Percentiles rank a stretch among this genome's conserved stretches.
phyloP scores from a whole-genome alignment of 2,888 invertebrate genomes.

The Autographa pulchrina region DNA sequence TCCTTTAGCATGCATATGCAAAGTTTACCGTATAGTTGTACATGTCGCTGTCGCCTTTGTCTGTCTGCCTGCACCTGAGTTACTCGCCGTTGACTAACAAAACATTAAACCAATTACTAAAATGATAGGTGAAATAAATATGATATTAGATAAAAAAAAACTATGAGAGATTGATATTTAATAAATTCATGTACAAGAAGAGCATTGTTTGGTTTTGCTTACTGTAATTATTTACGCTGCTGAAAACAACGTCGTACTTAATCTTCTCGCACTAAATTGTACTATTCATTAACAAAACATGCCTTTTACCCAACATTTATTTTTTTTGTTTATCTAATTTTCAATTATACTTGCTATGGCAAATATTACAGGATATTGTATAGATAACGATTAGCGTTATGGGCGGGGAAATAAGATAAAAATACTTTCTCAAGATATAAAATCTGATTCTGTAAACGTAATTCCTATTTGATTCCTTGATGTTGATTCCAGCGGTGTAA shows the following conservation, averaged over 20 bases:
- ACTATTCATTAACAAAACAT: too few relatives aligned
- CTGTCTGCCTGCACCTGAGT: constrained; percentile 74
- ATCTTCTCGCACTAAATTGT: too few relatives aligned
- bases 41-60: constrained; percentile 59
- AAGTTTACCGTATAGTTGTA: constrained; percentile 28
- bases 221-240: constrained; percentile 25
- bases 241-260: constrained; percentile 31
- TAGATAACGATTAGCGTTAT: too few relatives aligned
- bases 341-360: too few relatives aligned
- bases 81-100: constrained; percentile 68
- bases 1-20: constrained; percentile 41
- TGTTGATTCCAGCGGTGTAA: constrained; percentile 40
- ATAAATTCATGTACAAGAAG: background rate
- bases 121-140: constrained; percentile 8
- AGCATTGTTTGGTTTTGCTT: constrained; percentile 14
- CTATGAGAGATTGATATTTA: constrained; percentile 16
- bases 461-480: background rate
- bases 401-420: too few relatives aligned
- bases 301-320: too few relatives aligned
- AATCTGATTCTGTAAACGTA: too few relatives aligned
- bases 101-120: constrained; percentile 33
- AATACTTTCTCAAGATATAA: too few relatives aligned
- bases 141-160: background rate
- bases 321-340: too few relatives aligned
- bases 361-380: too few relatives aligned